Percentiles rank a stretch among this genome's conserved stretches.
phyloP scores from a whole-genome alignment of 1,140 invertebrate species.

The Dreissena polymorpha region DNA sequence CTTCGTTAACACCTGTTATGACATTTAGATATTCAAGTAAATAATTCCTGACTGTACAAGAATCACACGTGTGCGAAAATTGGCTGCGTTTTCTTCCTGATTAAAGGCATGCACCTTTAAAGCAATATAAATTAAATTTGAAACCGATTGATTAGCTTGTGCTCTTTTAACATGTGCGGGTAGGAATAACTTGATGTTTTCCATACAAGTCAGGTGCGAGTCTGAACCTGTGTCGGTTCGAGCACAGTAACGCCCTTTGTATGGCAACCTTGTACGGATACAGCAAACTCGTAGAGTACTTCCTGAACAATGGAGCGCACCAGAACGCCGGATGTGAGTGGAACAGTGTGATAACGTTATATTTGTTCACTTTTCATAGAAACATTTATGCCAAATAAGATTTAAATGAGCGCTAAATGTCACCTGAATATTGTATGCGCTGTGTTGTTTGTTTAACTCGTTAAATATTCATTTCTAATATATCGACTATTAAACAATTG shows the following conservation, averaged over 20 bases:
- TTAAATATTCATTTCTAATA: no score
- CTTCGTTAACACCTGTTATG: no score
- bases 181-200: background rate
- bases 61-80: no score
- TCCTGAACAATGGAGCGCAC: constrained; percentile 59
- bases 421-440: no score
- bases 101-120: no score
- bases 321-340: constrained; percentile 59
- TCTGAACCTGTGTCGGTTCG: constrained; percentile 52
- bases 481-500: no score
- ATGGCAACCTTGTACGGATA: constrained; percentile 49
- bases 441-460: no score
- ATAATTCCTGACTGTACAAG: no score
- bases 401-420: background rate
- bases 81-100: no score
- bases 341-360: no score
- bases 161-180: background rate
- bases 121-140: background rate
- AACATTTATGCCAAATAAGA: background rate
- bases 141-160: background rate
- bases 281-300: constrained; percentile 47
- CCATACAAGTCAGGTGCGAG: constrained; percentile 52
- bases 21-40: no score
- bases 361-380: no score
- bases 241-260: constrained; percentile 62